Percentiles rank a stretch among this genome's conserved stretches.
phyloP scores from a whole-genome alignment of 2,113 vertebrate genomes.

The Antechinus stuartii region DNA sequence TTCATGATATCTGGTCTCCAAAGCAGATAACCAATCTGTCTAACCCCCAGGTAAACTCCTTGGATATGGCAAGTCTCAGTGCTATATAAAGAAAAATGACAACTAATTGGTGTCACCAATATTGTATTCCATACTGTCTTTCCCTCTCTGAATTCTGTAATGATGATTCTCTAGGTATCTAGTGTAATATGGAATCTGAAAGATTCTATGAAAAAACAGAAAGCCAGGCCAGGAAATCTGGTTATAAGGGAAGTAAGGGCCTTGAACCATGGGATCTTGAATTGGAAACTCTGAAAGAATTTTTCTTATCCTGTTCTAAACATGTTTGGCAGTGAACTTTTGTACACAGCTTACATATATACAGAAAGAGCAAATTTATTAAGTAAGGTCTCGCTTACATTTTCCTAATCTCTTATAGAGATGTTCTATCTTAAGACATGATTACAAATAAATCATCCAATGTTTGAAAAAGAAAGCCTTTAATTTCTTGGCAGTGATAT shows the following conservation, averaged over 20 bases:
- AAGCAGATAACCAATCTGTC: not conserved
- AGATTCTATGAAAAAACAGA: not conserved
- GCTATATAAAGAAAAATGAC: constrained; percentile 14
- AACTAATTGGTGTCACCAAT: constrained; percentile 19
- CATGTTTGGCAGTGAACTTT: not conserved
- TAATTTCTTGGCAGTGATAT: not conserved
- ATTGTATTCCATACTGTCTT: constrained; percentile 21
- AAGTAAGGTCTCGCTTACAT: not conserved
- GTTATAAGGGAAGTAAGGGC: constrained; percentile 20
- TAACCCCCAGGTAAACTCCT: not conserved
- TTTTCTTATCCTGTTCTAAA: not conserved
- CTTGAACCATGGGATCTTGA: not conserved
- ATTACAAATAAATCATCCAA: not conserved
- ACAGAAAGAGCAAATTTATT: not conserved
- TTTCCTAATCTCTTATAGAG: not conserved
- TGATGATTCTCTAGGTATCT: constrained; percentile 16
- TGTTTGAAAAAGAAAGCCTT: not conserved
- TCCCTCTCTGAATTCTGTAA: not conserved
- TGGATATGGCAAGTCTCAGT: not conserved
- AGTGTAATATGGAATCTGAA: constrained; percentile 16
- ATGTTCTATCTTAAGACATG: not conserved
- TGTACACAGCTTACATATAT: not conserved
- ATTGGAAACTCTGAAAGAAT: not conserved
- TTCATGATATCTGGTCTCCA: not conserved
- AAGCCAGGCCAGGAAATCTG: constrained; percentile 14